Base-by-base conservation (phyloP, 2,888 invertebrate species). In the Acrobasis repandana region DNA sequence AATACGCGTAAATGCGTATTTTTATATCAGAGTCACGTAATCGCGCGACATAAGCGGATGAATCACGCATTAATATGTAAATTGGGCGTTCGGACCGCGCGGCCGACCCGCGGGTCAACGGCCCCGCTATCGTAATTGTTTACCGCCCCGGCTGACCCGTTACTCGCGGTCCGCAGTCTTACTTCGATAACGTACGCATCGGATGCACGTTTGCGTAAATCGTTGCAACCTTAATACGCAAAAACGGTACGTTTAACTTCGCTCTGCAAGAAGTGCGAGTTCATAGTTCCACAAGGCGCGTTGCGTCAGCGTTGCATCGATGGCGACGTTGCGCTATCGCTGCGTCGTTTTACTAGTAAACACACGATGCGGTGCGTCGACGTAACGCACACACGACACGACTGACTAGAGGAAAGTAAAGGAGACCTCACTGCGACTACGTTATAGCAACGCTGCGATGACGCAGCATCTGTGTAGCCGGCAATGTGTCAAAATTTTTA, bases 91-190 rank as follows among this genome's bases (percentile, higher is more conserved):
- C 48, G 18, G 49, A 34, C 48, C 63, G 67, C 65, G 67, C 65
- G 63, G 46, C 36, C 47, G 59, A 33, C 43, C 51, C 48, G 52
- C 68, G 49, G 56, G 60, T 63, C 65, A 60, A 11, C 50, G 58
- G 8, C 48, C 58, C 49, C 49, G 82, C 80, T 85, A 86, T 85
- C 85, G 85, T 80, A 83, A 86, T 88, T 89, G 87, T 90, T 88
- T 90, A 86, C 86, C 83, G 78, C 77, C 79, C 78, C 75, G 80
- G 63, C 71, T 78, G 82, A 79, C 85, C 85, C 83, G 76, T 77
- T 82, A 82, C 54, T 38, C 43, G 43, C 43, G n/a, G 43, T 28
- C 8, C 52, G 52, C 34, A 34, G 52, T 52, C 52, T 52, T 14
- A 18, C 63, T 58, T 67, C 71, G 71, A 73, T 72, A 72, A 67